phyloP scores from a whole-genome alignment of 1,140 invertebrate species.

The Akabosia matsudoensis region DNA sequence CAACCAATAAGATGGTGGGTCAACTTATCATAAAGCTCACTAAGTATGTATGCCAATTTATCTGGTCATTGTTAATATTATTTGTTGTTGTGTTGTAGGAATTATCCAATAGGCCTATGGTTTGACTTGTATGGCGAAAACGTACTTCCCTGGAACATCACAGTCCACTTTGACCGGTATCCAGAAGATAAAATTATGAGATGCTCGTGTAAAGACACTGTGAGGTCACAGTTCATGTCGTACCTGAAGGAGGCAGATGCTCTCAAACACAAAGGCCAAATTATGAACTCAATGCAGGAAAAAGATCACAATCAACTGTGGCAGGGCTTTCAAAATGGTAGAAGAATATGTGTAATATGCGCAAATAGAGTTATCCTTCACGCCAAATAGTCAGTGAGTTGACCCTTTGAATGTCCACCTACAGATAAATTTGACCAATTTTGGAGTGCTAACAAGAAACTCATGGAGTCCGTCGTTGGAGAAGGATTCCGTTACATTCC shows the following conservation, averaged over 20 bases:
- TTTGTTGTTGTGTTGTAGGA: constrained; percentile 55
- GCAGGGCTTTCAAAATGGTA: constrained; percentile 88
- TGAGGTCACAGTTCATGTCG: constrained; percentile 91
- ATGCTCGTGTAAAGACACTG: constrained; percentile 76
- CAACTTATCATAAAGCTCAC: too few relatives aligned
- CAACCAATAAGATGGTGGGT: constrained; percentile 81
- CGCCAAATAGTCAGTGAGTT: too few relatives aligned
- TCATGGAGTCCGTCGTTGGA: constrained; percentile 79
- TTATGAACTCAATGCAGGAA: constrained; percentile 93
- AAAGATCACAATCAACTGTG: constrained; percentile 97
- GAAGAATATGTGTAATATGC: constrained; percentile 21
- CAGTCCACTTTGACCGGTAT: constrained; percentile 91
- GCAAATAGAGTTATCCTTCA: not conserved
- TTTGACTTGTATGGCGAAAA: constrained; percentile 74
- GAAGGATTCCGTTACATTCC: constrained; percentile 90
- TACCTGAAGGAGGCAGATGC: constrained; percentile 97
- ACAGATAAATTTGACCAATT: constrained; percentile 98
- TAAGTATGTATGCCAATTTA: too few relatives aligned
- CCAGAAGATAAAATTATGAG: constrained; percentile 74
- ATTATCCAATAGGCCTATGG: constrained; percentile 92
- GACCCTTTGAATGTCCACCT: constrained; percentile 46
- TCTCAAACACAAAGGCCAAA: constrained; percentile 85
- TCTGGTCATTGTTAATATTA: not conserved
- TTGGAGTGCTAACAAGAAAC: constrained; percentile 90
- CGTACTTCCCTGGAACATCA: constrained; percentile 85